Conservation (phyloP, 2,113 vertebrate species). For the Myocastor coypus region DNA sequence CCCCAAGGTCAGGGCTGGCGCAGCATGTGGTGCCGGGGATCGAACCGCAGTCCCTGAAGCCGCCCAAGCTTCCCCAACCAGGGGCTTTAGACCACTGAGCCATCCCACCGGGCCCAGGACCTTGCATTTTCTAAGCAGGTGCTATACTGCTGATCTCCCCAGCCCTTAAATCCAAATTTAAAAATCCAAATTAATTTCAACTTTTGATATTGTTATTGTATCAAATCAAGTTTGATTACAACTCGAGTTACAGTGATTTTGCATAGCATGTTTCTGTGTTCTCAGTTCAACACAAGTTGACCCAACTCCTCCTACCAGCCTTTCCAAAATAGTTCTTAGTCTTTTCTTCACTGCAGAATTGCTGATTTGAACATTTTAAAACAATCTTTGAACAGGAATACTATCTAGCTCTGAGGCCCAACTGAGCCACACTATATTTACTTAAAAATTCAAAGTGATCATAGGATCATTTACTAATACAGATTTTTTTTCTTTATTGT, state of each 20-base stretch:
- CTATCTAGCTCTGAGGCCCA: background rate
- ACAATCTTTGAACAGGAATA: slow-evolving; percentile 11
- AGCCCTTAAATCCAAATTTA: slow-evolving; percentile 33
- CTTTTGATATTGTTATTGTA: slow-evolving; percentile 39
- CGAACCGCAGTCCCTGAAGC: too few species aligned
- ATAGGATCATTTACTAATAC: slow-evolving; percentile 15
- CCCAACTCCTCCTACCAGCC: background rate
- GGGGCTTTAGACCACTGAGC: too few species aligned
- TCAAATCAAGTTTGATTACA: slow-evolving; percentile 13
- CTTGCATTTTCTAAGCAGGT: background rate
- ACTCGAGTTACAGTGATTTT: slow-evolving; percentile 19
- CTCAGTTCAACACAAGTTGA: slow-evolving; percentile 13
- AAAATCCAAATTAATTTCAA: slow-evolving; percentile 53
- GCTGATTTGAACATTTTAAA: background rate
- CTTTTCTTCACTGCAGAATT: slow-evolving; percentile 45
- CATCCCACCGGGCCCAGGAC: too few species aligned
- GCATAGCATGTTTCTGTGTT: background rate
- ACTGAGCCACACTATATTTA: slow-evolving; percentile 10
- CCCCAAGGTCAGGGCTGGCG: too few species aligned
- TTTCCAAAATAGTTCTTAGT: slow-evolving; percentile 26
- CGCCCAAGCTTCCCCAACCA: too few species aligned
- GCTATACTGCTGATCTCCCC: background rate
- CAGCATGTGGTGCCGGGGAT: too few species aligned
- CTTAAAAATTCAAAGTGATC: background rate
- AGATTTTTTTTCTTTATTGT: slow-evolving; percentile 26